Conservation (phyloP, 2,888 invertebrate genomes). For the Hartigia nigra region DNA sequence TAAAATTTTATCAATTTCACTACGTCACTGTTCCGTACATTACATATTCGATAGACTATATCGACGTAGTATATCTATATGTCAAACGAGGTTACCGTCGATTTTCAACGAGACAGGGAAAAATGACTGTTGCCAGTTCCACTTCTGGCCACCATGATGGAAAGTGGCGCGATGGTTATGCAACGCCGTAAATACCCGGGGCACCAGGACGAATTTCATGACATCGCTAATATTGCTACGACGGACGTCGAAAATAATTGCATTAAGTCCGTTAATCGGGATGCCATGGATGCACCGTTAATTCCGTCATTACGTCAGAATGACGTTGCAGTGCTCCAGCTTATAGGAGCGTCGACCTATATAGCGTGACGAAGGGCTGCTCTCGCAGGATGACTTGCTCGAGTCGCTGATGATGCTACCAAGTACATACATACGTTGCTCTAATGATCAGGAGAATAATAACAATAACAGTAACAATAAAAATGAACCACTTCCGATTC, state of each 20-base stretch:
- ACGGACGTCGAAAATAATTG: conserved; percentile 43
- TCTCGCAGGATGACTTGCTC: not conserved
- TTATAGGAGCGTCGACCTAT: not conserved
- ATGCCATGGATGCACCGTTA: not conserved
- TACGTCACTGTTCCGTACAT: not conserved
- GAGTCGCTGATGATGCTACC: not conserved
- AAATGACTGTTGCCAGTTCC: not conserved
- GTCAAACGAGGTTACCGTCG: not conserved
- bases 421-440: not conserved
- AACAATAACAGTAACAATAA: not conserved
- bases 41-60: not conserved
- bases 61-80: not conserved
- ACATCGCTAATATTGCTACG: conserved; percentile 28
- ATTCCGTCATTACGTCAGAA: not conserved
- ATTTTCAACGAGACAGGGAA: not conserved
- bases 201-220: conserved; percentile 33
- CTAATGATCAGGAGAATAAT: not conserved
- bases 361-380: too few species aligned
- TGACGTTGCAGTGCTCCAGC: not conserved
- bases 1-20: not conserved
- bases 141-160: not conserved
- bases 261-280: conserved; percentile 24
- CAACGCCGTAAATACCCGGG: conserved; percentile 33
- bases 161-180: conserved; percentile 24
- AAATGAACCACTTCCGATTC: not conserved